phyloP scores from a whole-genome alignment of 2,113 vertebrate genomes.

The Peromyscus maniculatus region DNA sequence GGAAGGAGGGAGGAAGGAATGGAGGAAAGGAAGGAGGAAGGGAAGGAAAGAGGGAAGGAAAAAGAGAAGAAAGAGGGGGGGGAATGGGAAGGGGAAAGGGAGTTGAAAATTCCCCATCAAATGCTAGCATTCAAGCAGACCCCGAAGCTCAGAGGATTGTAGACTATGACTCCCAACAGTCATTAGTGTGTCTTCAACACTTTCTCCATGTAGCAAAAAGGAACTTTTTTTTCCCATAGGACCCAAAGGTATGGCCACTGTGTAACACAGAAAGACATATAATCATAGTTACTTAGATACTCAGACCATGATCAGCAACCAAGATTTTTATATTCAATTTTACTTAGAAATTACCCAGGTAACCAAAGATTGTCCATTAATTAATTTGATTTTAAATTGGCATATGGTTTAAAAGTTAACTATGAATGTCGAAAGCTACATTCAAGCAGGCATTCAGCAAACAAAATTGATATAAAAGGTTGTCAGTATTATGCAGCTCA shows the following conservation, averaged over 20 bases:
- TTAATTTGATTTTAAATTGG: slow-evolving; percentile 12
- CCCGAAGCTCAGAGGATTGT: not conserved
- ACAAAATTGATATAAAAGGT: not conserved
- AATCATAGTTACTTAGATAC: not conserved
- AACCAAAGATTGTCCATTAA: not conserved
- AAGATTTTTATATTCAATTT: not conserved
- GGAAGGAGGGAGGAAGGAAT: not conserved
- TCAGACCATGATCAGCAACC: not conserved
- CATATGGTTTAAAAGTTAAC: slow-evolving; percentile 4
- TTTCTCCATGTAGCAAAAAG: not conserved
- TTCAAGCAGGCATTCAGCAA: not conserved
- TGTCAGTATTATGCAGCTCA: slow-evolving; percentile 4
- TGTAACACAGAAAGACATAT: not conserved
- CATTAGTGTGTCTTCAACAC: not conserved
- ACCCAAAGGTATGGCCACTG: not conserved
- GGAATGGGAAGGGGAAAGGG: fast-evolving
- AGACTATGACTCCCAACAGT: not conserved
- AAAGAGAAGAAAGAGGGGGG: fast-evolving
- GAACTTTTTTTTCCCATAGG: not conserved
- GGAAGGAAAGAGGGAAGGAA: fast-evolving
- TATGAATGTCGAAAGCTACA: not conserved
- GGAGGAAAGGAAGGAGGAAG: too few relatives aligned
- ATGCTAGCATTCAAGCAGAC: not conserved
- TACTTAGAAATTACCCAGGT: slow-evolving; percentile 27
- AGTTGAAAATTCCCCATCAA: not conserved